Conservation (phyloP, 2,113 vertebrate species). For the western clawed frog (Xenopus tropicalis) region UCB_Xtro_10.0 CM004444.2:173745501-173746000, state of each 20-base stretch:
- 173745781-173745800: conserved; percentile 66
- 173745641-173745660: conserved; percentile 22
- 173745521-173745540: conserved; percentile 65
- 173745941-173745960: conserved; percentile 68
- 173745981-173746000: conserved; percentile 77
- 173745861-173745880: conserved; percentile 89
- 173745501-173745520: conserved; percentile 96
- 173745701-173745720: conserved; percentile 51
- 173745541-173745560: conserved; percentile 63
- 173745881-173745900: conserved; percentile 70
- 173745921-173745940: conserved; percentile 85
- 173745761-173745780: conserved; percentile 84
- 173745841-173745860: conserved; percentile 90
- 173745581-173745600: conserved; percentile 58
- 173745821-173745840: conserved; percentile 66
- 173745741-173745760: conserved; percentile 78
- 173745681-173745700: conserved; percentile 49
- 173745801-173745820: conserved; percentile 76
- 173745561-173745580: conserved; percentile 66
- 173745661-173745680: conserved; percentile 56
- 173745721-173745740: conserved; percentile 65
- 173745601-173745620: conserved; percentile 46
- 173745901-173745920: conserved; percentile 89
- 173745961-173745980: conserved; percentile 52
- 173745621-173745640: conserved; percentile 38